Evolutionary conservation across 2,888 invertebrate genomes (phyloP), one percentile per base, ranked within the genome.

Genomic region (Agrochola macilenta): DNA sequence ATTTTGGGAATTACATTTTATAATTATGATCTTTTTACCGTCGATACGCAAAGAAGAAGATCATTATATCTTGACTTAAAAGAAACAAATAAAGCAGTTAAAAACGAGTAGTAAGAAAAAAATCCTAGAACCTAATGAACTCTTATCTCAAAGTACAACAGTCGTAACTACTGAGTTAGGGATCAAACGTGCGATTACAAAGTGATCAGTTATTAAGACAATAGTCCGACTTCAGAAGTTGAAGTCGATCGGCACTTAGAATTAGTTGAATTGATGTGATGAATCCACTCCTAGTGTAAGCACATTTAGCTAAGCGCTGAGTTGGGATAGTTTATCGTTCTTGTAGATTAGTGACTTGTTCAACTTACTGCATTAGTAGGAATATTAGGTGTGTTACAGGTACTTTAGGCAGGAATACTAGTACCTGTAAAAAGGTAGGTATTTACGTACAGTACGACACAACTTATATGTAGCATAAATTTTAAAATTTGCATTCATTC

Each of bases 191-290:
- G 46, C 23, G 57, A 76, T 65, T 61, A 82, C 49, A 81, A 81
- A 85, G 71, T 61, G 65, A 81, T 85, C 46, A 81, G 74, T 74
- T 84, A 81, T 81, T 83, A 74, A 76, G 77, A 84, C 75, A 80
- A 84, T 82, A 82, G 71, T 86, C 63, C 46, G 65, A 69, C 73
- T 85, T 86, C 54, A 20, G 26, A 78, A 81, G 70, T 82, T 52
- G 65, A 78, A 78, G 78, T 78, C 71, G 76, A 78, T 86, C 74
- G 68, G 73, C 69, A 81, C 69, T 79, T 78, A 39, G 76, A 88
- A 88, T 82, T 86, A 79, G 84, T 85, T 71, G 80, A 84, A 84
- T 86, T 86, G 80, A 86, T 79, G 84, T 82, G 82, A 84, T 84
- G 80, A 84, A 82, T 76, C 69, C 39, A 69, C 79, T 77, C 43